Evolutionary conservation across 2,888 invertebrate genomes (phyloP), one percentile per base, ranked within the genome.

Genomic region (Xanthia togata): DNA sequence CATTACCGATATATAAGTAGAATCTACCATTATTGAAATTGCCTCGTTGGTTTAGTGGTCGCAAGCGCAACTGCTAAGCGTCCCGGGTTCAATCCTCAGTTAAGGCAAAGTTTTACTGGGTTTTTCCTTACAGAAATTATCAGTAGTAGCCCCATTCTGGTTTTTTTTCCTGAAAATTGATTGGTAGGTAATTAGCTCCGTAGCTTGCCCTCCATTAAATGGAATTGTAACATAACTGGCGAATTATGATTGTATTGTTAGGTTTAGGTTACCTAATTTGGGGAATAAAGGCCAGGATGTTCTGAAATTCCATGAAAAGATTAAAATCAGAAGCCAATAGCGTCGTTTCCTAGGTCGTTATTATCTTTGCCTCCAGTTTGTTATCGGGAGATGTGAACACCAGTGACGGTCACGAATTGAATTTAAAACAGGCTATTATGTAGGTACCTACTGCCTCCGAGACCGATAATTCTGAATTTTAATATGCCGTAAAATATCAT

Each of bases 331-430:
- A 50, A 62, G 47, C 23, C 9, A 67, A 44, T 12, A 47, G 38
- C 47, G 0, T 59, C 17, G 59, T 47, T 64, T 73, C 38, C 53
- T 74, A 57, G 47, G 23, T 69, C 50, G 59, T 14, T 55, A 53
- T 47, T n/a, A 44, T 64, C 26, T 38, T 47, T 57, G 63, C 53
- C 70, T 63, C 20, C n/a, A 35, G 35, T 44, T 63, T 77, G 73
- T 41, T 87, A 87, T 87, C 88, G 41, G 47, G 50, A 88, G 87
- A 86, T 88, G 82, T 67, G 76, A 86, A 78, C 38, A 71, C 64
- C 65, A 70, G 59, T 20, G 64, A 53, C 47, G 71, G 86, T 79
- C 87, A 88, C 84, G 88, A 71, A 79, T 75, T 47, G 76, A 87
- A 87, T 87, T 83, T 83, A 67, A 77, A 81, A 70, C 65, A 63